These are phyloP conservation scores for Oryzias woworae DNA, from an alignment of 2,113 vertebrate species.

Conservation along the genomic window DNA sequence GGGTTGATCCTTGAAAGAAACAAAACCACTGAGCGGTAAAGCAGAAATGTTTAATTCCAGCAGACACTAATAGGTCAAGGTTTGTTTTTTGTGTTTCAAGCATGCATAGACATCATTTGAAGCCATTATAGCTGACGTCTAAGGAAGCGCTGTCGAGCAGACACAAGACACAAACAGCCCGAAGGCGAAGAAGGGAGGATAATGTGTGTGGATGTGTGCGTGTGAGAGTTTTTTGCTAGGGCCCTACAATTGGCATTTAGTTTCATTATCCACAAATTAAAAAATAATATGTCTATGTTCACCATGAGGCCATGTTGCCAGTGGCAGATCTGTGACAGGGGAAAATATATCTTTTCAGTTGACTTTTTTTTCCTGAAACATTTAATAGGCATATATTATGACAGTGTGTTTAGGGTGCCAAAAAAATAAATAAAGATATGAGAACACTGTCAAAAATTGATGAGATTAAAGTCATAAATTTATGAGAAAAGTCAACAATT, in stretches of 20 bases:
- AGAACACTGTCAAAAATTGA: no score
- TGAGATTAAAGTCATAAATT: no score
- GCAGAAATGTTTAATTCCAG: conserved; percentile 33
- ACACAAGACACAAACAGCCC: conserved; percentile 49
- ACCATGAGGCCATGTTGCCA: no score
- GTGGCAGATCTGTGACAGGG: no score
- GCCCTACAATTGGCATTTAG: conserved; percentile 13
- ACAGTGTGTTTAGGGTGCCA: no score
- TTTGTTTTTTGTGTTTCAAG: conserved; percentile 45
- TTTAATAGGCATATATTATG: no score
- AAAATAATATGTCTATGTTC: conserved; percentile 19
- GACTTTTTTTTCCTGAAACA: no score
- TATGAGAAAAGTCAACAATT: no score
- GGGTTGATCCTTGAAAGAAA: conserved; percentile 22
- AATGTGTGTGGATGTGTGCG: conserved; percentile 37
- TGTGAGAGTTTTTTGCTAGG: conserved; percentile 18
- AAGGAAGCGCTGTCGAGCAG: conserved; percentile 39
- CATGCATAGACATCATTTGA: conserved; percentile 40
- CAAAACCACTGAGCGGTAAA: conserved; percentile 2
- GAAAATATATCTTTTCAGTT: no score
- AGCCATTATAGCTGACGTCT: conserved; percentile 52
- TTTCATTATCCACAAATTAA: conserved; percentile 38
- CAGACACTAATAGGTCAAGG: conserved; percentile 64
- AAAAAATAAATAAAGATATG: no score
- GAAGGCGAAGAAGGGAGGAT: conserved; percentile 35